Base-by-base conservation (phyloP, 2,797 vertebrate species). In the Rhinatrema bivittatum region DNA sequence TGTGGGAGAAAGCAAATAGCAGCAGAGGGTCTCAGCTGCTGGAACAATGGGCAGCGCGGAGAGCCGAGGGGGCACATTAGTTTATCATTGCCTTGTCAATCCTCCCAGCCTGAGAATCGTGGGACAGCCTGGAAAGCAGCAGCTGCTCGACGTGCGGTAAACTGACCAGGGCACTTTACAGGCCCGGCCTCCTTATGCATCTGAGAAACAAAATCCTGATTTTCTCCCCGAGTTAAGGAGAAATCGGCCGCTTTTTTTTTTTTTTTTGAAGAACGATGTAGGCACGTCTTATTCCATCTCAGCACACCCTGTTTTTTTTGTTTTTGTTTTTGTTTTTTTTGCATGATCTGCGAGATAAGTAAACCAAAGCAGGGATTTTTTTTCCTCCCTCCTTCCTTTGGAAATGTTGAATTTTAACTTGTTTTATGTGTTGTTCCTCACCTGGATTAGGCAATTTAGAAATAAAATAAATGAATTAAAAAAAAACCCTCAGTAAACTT, bases 1-100 rank as follows among this genome's bases (percentile, higher is more conserved):
- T 97, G 93, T 94, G 94, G 90, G 95, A 98, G 95, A 95, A 93
- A 93, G 94, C 92, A 94, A 95, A 97, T 92, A 97, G 91, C 91
- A 96, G 94, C 91, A 89, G 90, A 83, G 86, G 91, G 91, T 91
- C 88, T 92, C 89, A 90, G 89, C 84, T 86, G 87, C 65, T 9
- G 62, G 87, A 93, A 98, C 93, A 98, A 98, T 95, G 85, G 89
- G 60, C 80, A 60, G 87, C 68, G 87, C 91, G 84, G 86, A 89
- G 89, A 91, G 87, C 91, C 87, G 89, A 90, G 88, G 90, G 91
- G 89, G 85, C 88, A 74, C 89, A 87, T 92, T 89, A 92, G 93
- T 98, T 97, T 94, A 97, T 97, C 93, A 96, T 87, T 84, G 86
- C 89, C 89, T 90, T 97, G 94, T 98, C 95, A 97, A 90, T 97